Percentiles rank a stretch among this genome's conserved stretches.
Evolutionary conservation across 1,140 invertebrate species (phyloP).

Genomic region (Stegodyphus mimosarum): DNA sequence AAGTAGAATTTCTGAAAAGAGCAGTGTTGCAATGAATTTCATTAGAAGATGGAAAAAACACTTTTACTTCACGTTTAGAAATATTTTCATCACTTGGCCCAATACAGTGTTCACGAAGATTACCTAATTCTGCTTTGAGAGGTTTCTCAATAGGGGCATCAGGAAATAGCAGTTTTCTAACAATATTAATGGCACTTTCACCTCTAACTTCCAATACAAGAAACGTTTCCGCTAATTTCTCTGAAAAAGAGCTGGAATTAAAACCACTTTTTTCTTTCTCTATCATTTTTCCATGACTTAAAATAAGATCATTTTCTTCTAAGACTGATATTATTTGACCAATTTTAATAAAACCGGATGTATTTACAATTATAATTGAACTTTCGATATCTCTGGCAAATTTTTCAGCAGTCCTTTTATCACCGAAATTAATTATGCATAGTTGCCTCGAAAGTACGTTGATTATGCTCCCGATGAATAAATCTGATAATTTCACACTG

Average conservation of each 20-base stretch:
- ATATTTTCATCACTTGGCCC: slow-evolving; percentile 10
- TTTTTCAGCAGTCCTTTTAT: slow-evolving; percentile 68
- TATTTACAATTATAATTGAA: slow-evolving; percentile 31
- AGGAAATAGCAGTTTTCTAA: slow-evolving; percentile 35
- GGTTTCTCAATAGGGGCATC: slow-evolving; percentile 19
- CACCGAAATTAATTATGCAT: slow-evolving; percentile 82
- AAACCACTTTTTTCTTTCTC: slow-evolving; percentile 35
- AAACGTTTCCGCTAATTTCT: slow-evolving; percentile 14
- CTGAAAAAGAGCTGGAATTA: slow-evolving; percentile 2
- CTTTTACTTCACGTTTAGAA: slow-evolving; percentile 70
- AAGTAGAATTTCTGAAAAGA: slow-evolving; percentile 77
- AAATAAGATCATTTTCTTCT: slow-evolving; percentile 18
- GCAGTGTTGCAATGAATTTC: slow-evolving; percentile 72
- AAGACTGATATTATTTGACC: slow-evolving; percentile 35
- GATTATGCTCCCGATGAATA: slow-evolving; percentile 82
- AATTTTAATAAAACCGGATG: slow-evolving; percentile 14
- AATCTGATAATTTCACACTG: slow-evolving; percentile 75
- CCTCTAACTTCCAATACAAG: slow-evolving; percentile 60
- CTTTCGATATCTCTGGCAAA: slow-evolving; percentile 30
- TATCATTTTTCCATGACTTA: slow-evolving; percentile 31
- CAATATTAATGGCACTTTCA: slow-evolving; percentile 44
- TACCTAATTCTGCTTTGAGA: slow-evolving; percentile 1
- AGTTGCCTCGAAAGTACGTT: slow-evolving; percentile 82
- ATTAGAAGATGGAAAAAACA: slow-evolving; percentile 76
- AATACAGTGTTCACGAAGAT: slow-evolving; percentile 14